Evolutionary conservation across 1,140 invertebrate species (phyloP).

Genomic region (Brachionus calyciflorus): DNA sequence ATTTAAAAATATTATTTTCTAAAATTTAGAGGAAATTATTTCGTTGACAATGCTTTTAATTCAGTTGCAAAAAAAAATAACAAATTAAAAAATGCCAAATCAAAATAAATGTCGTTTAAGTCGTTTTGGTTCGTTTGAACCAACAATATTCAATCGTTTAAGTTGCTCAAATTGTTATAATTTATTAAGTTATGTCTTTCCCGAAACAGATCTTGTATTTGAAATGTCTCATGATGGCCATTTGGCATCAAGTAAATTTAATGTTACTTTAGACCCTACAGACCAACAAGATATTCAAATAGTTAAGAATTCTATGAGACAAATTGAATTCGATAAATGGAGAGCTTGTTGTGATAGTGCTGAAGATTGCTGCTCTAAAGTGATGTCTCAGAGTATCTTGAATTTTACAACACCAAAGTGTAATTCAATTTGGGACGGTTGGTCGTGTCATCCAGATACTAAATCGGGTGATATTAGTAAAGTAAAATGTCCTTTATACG

Average conservation of each 20-base stretch:
- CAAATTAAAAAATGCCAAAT: not conserved
- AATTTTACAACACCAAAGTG: not conserved
- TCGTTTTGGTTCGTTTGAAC: not conserved
- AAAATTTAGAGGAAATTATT: no score
- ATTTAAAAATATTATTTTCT: no score
- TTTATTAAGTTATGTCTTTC: constrained; percentile 18
- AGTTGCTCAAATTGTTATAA: constrained; percentile 35
- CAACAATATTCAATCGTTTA: constrained; percentile 27
- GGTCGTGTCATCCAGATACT: constrained; percentile 23
- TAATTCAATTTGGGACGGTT: constrained; percentile 39
- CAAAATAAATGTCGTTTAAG: constrained; percentile 9
- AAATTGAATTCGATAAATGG: constrained; percentile 28
- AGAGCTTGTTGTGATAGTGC: constrained; percentile 27
- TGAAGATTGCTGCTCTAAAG: not conserved
- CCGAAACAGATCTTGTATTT: not conserved
- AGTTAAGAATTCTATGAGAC: not conserved
- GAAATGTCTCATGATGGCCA: not conserved
- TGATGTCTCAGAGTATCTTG: not conserved
- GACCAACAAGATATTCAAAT: not conserved
- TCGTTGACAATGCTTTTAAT: no score
- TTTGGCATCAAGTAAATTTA: not conserved
- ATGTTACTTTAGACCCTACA: not conserved
- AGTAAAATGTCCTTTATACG: constrained; percentile 24
- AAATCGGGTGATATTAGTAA: not conserved
- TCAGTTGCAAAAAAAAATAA: not conserved